A percentile compares a stretch with the other conserved stretches of the same genome.
Evolutionary conservation across 1,140 invertebrate species (phyloP).

Genomic region (Schlechtendalia chinensis): DNA sequence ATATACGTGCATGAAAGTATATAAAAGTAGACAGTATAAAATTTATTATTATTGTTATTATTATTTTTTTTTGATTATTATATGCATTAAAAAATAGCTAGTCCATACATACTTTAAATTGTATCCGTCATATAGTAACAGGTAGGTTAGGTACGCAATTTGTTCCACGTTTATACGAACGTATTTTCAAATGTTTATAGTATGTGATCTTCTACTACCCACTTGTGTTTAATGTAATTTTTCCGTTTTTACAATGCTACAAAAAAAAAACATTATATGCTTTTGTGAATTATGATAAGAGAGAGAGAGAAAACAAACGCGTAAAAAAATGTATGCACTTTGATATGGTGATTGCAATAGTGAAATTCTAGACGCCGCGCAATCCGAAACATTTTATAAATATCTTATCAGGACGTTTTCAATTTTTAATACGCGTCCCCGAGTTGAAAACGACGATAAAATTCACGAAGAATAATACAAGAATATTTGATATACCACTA

Average conservation of each 20-base stretch:
- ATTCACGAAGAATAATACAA: not conserved
- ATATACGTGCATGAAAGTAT: too few relatives aligned
- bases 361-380: not conserved
- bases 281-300: not conserved
- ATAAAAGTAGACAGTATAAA: too few relatives aligned
- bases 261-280: not conserved
- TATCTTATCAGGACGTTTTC: not conserved
- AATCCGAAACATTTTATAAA: not conserved
- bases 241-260: not conserved
- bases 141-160: not conserved
- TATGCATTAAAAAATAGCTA: too few relatives aligned
- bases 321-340: not conserved
- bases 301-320: too few relatives aligned
- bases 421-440: not conserved
- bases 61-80: too few relatives aligned
- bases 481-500: not conserved
- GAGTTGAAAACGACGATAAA: not conserved
- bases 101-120: too few relatives aligned
- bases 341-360: constrained; percentile 5
- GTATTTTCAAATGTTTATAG: not conserved
- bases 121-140: too few relatives aligned
- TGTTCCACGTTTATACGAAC: not conserved
- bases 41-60: too few relatives aligned
- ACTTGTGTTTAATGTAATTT: not conserved
- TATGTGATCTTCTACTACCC: not conserved